Evolutionary conservation across 2,797 vertebrate genomes (phyloP), one percentile per base, ranked within the genome.

Genomic region (Alauda arvensis): DNA sequence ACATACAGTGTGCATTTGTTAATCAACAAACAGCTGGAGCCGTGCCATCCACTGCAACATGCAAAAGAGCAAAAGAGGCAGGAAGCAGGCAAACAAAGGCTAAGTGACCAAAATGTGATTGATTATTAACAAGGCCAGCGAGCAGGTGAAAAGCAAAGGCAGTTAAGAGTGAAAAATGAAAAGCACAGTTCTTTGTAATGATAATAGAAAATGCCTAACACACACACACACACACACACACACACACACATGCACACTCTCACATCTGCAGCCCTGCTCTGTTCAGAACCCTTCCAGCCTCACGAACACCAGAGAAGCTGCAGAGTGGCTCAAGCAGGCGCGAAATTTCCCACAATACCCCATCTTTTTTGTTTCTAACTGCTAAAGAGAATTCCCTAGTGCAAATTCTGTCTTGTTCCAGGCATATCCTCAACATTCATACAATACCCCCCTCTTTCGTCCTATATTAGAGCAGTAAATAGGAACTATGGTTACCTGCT

Each of bases 71-170:
- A 63, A 52, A 37, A 72, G 62, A 90, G 79, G 49, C 71, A 81
- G 49, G 18, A 37, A 46, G 34, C 68, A 86, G 66, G 59, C 34
- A 90, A 90, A 84, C 59, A 91, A 49, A 92, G 82, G 87, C 86
- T 90, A 93, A 88, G 60, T 70, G 72, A 88, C 77, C 85, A 69
- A 92, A 93, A 83, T 40, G 31, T 67, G 89, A 87, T 92, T 75
- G 85, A 90, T 93, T 89, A 91, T 92, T 87, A 92, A 80, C 78
- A 85, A 77, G 72, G 42, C 70, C 86, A 87, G 60, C 31, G 68
- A 88, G 86, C 71, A 85, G 68, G 65, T 69, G 68, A 91, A 60
- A 79, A 55, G 34, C 34, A 94, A 84, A 94, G 37, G 71, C 49
- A 46, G 65, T 74, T 81, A 81, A 78, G 65, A 82, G 17, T 40